phyloP scores from a whole-genome alignment of 2,797 vertebrate species.

The Neostethus bicornis region DNA sequence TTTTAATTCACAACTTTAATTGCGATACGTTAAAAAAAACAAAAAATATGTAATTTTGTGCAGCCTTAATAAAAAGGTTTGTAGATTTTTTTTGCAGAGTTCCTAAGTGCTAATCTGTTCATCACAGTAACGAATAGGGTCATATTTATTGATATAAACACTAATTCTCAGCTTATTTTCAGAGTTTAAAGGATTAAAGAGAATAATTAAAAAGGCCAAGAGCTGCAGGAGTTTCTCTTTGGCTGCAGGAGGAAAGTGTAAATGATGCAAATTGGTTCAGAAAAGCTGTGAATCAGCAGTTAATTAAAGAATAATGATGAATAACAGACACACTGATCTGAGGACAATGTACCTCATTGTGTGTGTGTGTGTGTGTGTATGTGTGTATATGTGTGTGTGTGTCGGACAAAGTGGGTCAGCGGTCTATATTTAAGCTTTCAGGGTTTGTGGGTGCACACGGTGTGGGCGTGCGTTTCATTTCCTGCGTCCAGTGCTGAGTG shows the following conservation, averaged over 20 bases:
- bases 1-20: no score
- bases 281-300: slow-evolving; percentile 4
- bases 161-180: no score
- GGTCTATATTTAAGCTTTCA: slow-evolving; percentile 59
- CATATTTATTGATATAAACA: no score
- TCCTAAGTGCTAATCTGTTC: no score
- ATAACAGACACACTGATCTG: slow-evolving; percentile 22
- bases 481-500: slow-evolving; percentile 46
- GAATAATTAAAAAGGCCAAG: no score
- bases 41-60: no score
- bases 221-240: not conserved
- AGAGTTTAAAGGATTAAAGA: no score
- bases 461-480: slow-evolving; percentile 45
- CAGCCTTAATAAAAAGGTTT: no score
- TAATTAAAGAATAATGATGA: slow-evolving; percentile 23
- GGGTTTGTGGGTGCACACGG: slow-evolving; percentile 15
- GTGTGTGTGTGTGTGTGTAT: slow-evolving; percentile 17
- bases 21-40: no score
- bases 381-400: slow-evolving; percentile 24
- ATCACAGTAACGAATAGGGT: no score
- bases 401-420: slow-evolving; percentile 50
- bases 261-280: slow-evolving; percentile 11
- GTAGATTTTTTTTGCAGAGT: no score
- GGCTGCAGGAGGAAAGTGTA: not conserved
- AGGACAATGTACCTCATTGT: slow-evolving; percentile 18